These are phyloP conservation scores for Microcebus tavaratra DNA, from an alignment of 2,113 vertebrate species.

Conservation along the genomic window DNA sequence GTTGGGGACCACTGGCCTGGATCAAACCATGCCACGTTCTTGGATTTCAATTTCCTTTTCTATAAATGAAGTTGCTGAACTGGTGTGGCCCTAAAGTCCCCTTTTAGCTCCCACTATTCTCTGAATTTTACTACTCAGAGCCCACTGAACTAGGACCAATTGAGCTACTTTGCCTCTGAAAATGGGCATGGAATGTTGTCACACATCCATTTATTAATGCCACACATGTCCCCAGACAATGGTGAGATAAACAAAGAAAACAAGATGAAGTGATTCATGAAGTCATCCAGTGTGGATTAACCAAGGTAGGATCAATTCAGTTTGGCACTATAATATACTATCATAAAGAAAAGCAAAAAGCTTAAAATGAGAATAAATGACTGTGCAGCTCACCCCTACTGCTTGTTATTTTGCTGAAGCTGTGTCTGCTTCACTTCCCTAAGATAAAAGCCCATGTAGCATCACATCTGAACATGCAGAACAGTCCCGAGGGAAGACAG, in stretches of 20 bases:
- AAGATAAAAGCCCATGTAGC: slow-evolving; percentile 36
- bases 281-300: background rate
- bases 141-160: background rate
- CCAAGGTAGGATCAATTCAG: background rate
- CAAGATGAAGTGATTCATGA: background rate
- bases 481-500: background rate
- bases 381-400: background rate
- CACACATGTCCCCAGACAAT: background rate
- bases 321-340: background rate
- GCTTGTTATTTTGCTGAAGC: background rate
- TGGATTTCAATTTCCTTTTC: background rate
- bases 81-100: background rate
- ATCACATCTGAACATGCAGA: background rate
- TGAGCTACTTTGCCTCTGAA: background rate
- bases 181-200: background rate
- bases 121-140: background rate
- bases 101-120: background rate
- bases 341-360: background rate
- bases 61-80: background rate
- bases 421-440: background rate
- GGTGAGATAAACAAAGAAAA: background rate
- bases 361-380: background rate
- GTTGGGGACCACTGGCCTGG: background rate
- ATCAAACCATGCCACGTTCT: background rate
- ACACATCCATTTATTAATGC: background rate